These are phyloP conservation scores for Chaenogobius annularis DNA, from an alignment of 2,113 vertebrate species.

Conservation along the genomic window DNA sequence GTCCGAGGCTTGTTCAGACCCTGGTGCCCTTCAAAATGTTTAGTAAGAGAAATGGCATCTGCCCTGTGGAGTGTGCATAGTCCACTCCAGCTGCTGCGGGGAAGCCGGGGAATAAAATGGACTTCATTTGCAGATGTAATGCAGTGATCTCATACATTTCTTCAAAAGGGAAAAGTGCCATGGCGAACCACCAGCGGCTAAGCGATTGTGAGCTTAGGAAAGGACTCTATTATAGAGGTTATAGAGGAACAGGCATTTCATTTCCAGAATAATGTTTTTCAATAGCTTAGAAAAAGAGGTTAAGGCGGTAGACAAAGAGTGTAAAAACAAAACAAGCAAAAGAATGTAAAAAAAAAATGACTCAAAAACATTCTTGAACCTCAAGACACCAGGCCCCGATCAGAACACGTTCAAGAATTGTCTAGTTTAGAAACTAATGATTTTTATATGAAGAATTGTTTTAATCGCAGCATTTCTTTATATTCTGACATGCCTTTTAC, in stretches of 20 bases:
- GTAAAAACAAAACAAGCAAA: not conserved
- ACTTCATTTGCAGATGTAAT: constrained; percentile 61
- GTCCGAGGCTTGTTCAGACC: constrained; percentile 68
- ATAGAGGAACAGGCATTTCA: not conserved
- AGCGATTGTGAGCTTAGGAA: constrained; percentile 35
- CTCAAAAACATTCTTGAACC: not conserved
- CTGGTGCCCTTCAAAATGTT: constrained; percentile 72
- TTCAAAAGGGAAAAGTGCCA: constrained; percentile 39
- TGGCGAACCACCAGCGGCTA: constrained; percentile 25
- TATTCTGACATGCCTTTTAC: too few species aligned
- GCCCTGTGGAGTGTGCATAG: constrained; percentile 62
- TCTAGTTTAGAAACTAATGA: not conserved
- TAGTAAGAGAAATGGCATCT: constrained; percentile 71
- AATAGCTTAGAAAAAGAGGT: not conserved
- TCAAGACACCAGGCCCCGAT: not conserved
- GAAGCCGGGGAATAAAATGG: constrained; percentile 51
- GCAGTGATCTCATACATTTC: constrained; percentile 47
- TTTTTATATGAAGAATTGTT: too few species aligned
- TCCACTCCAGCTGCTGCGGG: constrained; percentile 44
- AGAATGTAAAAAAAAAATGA: too few species aligned
- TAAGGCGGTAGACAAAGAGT: not conserved
- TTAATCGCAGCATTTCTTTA: too few species aligned
- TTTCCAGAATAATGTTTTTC: not conserved
- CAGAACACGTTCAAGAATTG: not conserved
- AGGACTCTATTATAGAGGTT: not conserved